phyloP scores from a whole-genome alignment of 2,888 invertebrate species.

The Lymantria dispar region DNA sequence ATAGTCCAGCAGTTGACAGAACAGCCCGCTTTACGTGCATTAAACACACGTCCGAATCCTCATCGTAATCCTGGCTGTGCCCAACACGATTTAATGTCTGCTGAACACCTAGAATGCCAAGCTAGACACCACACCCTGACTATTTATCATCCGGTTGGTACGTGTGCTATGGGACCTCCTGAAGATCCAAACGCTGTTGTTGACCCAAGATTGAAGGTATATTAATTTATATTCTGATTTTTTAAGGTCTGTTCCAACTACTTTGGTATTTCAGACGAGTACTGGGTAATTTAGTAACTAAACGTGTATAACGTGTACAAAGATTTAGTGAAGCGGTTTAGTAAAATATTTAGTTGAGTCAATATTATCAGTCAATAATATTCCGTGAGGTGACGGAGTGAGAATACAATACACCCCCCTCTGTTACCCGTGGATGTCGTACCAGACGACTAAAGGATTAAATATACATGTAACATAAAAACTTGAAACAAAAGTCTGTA shows the following conservation, averaged over 20 bases:
- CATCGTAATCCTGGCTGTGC: slow-evolving; percentile 86
- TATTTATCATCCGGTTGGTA: slow-evolving; percentile 91
- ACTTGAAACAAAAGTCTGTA: too few species aligned
- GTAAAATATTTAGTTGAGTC: too few species aligned
- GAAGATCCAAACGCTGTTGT: slow-evolving; percentile 84
- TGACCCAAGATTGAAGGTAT: slow-evolving; percentile 83
- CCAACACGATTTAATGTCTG: slow-evolving; percentile 83
- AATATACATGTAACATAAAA: too few species aligned
- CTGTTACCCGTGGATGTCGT: too few species aligned
- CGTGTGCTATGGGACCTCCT: slow-evolving; percentile 90
- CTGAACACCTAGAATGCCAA: slow-evolving; percentile 90
- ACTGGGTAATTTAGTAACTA: too few species aligned
- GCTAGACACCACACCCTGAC: slow-evolving; percentile 89
- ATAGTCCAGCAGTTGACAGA: slow-evolving; percentile 83
- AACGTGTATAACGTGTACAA: too few species aligned
- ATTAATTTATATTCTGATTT: slow-evolving; percentile 9
- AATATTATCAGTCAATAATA: too few species aligned
- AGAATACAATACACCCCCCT: too few species aligned
- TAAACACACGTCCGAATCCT: slow-evolving; percentile 85
- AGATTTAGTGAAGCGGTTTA: too few species aligned
- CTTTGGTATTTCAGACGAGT: too few species aligned
- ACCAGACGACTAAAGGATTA: too few species aligned
- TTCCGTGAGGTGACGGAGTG: too few species aligned
- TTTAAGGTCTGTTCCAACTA: neutral
- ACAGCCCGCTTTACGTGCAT: slow-evolving; percentile 82